Conservation (phyloP, 2,113 vertebrate species). For the Stegastes partitus region DNA sequence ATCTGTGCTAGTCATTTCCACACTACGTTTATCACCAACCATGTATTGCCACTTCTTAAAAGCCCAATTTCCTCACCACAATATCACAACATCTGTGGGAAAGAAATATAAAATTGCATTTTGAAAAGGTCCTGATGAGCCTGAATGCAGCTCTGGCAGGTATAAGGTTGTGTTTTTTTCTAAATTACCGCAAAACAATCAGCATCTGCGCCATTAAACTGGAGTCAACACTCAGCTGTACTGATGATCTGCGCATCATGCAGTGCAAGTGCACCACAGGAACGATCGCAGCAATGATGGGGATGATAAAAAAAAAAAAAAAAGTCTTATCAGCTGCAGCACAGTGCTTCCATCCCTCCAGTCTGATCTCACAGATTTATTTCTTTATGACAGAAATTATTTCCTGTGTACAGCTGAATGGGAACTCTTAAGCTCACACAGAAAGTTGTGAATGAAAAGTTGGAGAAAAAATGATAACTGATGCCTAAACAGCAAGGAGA, state of each 20-base stretch:
- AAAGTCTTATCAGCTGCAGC: neutral
- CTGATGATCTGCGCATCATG: neutral
- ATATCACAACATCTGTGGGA: neutral
- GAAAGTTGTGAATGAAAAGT: neutral
- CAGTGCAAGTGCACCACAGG: neutral
- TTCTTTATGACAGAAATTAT: neutral
- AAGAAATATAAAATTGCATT: neutral
- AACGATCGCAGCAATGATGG: slow-evolving; percentile 8
- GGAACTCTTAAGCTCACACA: neutral
- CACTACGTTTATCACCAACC: neutral
- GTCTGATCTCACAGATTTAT: slow-evolving; percentile 1
- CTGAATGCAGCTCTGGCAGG: neutral
- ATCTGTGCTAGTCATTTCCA: neutral
- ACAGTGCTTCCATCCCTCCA: neutral
- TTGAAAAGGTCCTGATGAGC: neutral
- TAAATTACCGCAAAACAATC: slow-evolving; percentile 10
- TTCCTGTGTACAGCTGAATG: neutral
- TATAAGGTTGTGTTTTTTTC: neutral
- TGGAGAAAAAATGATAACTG: neutral
- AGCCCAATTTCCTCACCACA: neutral
- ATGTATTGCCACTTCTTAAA: neutral
- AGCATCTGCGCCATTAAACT: neutral
- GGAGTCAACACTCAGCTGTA: neutral
- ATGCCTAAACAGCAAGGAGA: neutral
- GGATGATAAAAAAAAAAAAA: neutral